These are phyloP conservation scores for Lichenostomus cassidix DNA, from an alignment of 2,113 vertebrate species.

Conservation along the genomic window DNA sequence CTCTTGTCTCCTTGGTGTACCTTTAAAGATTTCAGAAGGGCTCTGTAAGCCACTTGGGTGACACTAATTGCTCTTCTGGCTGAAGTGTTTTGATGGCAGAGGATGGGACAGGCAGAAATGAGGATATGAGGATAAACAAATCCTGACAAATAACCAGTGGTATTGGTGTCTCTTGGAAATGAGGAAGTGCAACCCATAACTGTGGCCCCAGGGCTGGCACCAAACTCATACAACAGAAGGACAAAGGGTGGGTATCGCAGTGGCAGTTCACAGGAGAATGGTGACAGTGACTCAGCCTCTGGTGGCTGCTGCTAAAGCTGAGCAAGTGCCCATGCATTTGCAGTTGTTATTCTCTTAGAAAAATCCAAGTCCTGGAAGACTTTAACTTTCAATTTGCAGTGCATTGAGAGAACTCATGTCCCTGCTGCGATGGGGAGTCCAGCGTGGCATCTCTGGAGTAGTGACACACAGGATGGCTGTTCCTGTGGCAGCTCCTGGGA, in stretches of 20 bases:
- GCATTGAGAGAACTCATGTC: background rate
- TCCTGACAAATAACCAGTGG: background rate
- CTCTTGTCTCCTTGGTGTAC: background rate
- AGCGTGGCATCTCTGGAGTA: background rate
- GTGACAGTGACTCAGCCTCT: background rate
- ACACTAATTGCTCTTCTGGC: background rate
- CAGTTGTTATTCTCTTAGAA: background rate
- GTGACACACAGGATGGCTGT: background rate
- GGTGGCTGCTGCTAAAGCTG: background rate
- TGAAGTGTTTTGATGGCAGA: background rate
- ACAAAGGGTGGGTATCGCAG: background rate
- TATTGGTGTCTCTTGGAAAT: background rate
- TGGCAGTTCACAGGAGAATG: background rate
- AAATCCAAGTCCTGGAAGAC: background rate
- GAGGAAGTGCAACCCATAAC: background rate
- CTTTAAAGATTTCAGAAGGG: background rate
- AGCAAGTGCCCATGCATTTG: background rate
- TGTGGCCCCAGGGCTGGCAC: background rate
- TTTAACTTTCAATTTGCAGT: background rate
- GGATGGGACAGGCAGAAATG: background rate
- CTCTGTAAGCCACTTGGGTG: background rate
- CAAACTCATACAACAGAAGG: background rate
- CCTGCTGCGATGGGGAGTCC: background rate
- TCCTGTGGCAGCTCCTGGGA: background rate
- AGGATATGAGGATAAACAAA: background rate